Percentiles rank a stretch among this genome's conserved stretches.
Conservation (phyloP, 2,797 vertebrate genomes). For the Sebastes matsubarae region DNA sequence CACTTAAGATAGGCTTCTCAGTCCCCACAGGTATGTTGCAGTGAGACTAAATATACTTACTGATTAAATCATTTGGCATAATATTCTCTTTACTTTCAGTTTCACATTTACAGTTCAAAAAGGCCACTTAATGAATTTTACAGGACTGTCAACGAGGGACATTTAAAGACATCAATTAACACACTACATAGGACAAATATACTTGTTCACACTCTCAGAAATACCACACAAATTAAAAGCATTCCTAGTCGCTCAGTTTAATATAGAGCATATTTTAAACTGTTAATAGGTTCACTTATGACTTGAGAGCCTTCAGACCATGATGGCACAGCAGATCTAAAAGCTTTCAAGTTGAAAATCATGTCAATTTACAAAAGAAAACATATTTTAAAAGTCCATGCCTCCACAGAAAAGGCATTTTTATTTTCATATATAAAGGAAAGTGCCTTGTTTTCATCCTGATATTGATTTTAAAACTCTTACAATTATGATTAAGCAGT, state of each 20-base stretch:
- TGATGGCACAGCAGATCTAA: not conserved
- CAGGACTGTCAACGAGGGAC: conserved; percentile 53
- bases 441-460: conserved; percentile 42
- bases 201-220: conserved; percentile 18
- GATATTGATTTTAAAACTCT: conserved; percentile 1
- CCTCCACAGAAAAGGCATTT: conserved; percentile 10
- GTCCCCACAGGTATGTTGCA: conserved; percentile 12
- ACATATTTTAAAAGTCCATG: not conserved
- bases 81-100: conserved; percentile 61
- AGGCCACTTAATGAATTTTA: conserved; percentile 73
- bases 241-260: conserved; percentile 5
- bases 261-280: conserved; percentile 19
- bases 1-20: conserved; percentile 12
- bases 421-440: conserved; percentile 26
- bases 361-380: not conserved
- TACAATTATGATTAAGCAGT: not conserved
- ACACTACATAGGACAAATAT: conserved; percentile 36
- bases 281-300: conserved; percentile 3
- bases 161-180: conserved; percentile 57
- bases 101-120: conserved; percentile 67
- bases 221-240: conserved; percentile 27
- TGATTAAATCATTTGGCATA: conserved; percentile 66
- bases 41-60: conserved; percentile 14
- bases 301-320: conserved; percentile 2
- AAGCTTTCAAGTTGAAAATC: conserved; percentile 7